Base-by-base conservation (phyloP, 2,888 invertebrate species). In the Agrotis clavis region DNA sequence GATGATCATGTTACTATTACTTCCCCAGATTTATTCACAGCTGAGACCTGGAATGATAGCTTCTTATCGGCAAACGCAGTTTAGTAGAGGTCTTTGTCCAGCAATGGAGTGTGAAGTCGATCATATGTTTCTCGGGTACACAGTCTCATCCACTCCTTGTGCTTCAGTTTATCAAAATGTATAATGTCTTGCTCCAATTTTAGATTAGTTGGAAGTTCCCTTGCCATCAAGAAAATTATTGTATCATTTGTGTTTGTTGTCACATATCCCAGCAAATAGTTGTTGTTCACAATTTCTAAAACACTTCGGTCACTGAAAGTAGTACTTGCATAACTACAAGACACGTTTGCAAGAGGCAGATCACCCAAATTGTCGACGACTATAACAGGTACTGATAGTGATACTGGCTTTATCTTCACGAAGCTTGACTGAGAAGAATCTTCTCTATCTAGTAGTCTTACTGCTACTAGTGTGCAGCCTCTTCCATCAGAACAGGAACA, bases 401-500 rank as follows among this genome's bases (percentile, higher is more conserved):
- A 35, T 13, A 56, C 19, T 47, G 61, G 50, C 1, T 30, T 19
- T 14, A 54, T 45, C 9, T n/a, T 54, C 1, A 16, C 25, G 19
- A 30, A 25, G 18, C 13, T 54, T 18, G 47, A 19, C n/a, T 47
- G 25, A 6, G 16, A 2, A 19, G 25, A 9, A 6, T 25, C 16
- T 35, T 64, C 53, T 0, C 65, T 18, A 25, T 21, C 30, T 18
- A 54, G 14, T 13, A 71, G 21, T 9, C 11, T 51, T 2, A 54
- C 30, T 47, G 54, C n/a, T 18, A 76, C 60, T 13, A 64, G 4
- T 19, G 64, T 79, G n/a, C 79, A 54, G 7, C 63, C 19, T 16
- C 4, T 64, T 35, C 54, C 75, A 61, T 76, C 79, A 16, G 79
- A 16, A 48, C 75, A 75, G 16, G 57, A 41, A 25, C 79, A 78